A percentile compares a stretch with the other conserved stretches of the same genome.
These are phyloP conservation scores for Oncorhynchus clarkii DNA, from an alignment of 2,113 vertebrate species.

Conservation along the genomic window DNA sequence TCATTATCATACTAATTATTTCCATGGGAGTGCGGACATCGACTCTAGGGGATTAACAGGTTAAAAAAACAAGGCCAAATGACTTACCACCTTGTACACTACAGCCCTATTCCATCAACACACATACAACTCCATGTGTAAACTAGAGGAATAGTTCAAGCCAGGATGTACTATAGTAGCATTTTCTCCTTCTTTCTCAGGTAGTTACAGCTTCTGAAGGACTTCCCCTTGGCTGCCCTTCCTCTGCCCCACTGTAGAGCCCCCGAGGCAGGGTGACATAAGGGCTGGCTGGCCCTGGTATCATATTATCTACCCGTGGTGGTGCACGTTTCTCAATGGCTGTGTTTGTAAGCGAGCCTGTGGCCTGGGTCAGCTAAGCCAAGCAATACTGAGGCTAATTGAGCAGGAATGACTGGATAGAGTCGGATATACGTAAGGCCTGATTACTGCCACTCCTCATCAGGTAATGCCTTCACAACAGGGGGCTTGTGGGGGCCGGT, in stretches of 20 bases:
- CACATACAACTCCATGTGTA: no score
- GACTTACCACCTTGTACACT: no score
- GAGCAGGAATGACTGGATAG: conserved; percentile 36
- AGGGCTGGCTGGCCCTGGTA: conserved; percentile 14
- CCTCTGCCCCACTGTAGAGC: conserved; percentile 31
- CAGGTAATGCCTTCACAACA: conserved; percentile 42
- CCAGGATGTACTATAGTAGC: no score
- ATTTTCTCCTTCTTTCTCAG: no score
- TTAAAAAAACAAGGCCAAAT: no score
- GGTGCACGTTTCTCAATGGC: conserved; percentile 34
- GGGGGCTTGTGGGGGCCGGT: conserved; percentile 9
- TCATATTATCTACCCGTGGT: conserved; percentile 45
- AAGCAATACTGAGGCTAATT: conserved; percentile 57
- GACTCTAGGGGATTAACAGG: no score
- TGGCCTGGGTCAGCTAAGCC: conserved; percentile 25
- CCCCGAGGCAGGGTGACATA: conserved; percentile 1
- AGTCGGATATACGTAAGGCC: conserved; percentile 24
- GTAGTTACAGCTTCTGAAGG: no score
- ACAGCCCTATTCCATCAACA: no score
- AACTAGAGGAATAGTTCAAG: no score
- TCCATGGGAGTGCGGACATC: no score
- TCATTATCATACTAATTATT: no score
- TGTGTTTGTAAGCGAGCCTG: conserved; percentile 29
- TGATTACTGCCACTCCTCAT: conserved; percentile 66
- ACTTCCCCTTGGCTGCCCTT: not conserved